Base-by-base conservation (phyloP, 2,797 vertebrate species). In the Selene dorsalis region DNA sequence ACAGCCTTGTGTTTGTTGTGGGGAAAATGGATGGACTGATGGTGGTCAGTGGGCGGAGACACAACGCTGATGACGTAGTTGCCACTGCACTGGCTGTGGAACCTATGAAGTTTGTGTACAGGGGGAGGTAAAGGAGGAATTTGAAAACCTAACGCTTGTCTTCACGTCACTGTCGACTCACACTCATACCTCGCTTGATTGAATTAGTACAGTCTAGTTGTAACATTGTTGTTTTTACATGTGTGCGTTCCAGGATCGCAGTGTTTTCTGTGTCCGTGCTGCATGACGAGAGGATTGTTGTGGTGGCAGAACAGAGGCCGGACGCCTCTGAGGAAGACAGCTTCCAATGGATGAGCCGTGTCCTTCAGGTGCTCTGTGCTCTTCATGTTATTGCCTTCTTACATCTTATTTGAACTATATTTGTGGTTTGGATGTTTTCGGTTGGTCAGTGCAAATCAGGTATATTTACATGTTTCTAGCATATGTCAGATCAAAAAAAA, bases 341-440 rank as follows among this genome's bases (percentile, higher is more conserved):
- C 91, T 99, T 99, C 90, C 97, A 98, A 94, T 99, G 98, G 98
- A 99, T 99, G 98, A 98, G 98, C 85, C 95, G 97, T 0, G 97
- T 98, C 69, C 94, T 99, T 52, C 98, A 99, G 97, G 97, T n/a
- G 12, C 18, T 64, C 45, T 69, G 20, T 35, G 57, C 41, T 41
- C 63, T 24, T 39, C 48, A 43, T 24, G 14, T 53, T 13, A 20
- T 48, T 4, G 12, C 17, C 24, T 4, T 35, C 13, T 59, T 3
- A 12, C 24, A 52, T n/a, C 3, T 8, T 62, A 30, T 32, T 1
- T 35, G 2, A 30, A 56, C 9, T 26, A 2, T 6, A 61, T 14
- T 2, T 66, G 14, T 48, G 16, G 26, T 11, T 58, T 47, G 62
- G 22, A 18, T 10, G 20, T 56, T 60, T 24, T 60, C 20, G 18